Conservation (phyloP, 2,113 vertebrate genomes). For the Peromyscus leucopus region DNA sequence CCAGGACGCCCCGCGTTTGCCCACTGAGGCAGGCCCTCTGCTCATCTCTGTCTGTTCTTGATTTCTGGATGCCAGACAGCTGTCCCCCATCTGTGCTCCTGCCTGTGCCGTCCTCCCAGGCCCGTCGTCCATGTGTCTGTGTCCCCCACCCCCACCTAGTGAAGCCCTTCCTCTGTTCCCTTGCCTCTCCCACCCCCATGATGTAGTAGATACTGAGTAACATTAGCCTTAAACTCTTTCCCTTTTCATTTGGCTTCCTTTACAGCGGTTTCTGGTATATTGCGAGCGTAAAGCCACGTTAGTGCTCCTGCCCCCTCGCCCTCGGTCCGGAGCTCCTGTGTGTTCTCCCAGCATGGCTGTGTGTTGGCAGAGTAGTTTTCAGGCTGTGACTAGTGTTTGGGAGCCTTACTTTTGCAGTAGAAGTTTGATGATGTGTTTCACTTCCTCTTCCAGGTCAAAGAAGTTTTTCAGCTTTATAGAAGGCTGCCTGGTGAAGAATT, state of each 20-base stretch:
- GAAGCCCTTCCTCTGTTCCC: not conserved
- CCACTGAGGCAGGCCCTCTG: not conserved
- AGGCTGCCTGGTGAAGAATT: slow-evolving; percentile 99
- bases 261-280: rapidly evolving
- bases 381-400: not conserved
- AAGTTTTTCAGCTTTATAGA: slow-evolving; percentile 99
- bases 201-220: not conserved
- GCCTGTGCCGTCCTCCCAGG: too few species aligned
- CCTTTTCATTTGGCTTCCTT: not conserved
- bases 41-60: not conserved
- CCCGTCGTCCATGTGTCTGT: too few species aligned
- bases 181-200: too few species aligned
- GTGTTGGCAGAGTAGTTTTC: not conserved
- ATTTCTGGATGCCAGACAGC: not conserved
- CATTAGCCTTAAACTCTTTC: not conserved
- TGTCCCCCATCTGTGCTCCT: not conserved
- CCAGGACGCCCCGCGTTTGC: not conserved
- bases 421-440: slow-evolving; percentile 31
- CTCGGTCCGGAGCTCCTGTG: not conserved
- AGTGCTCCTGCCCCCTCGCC: not conserved
- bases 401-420: slow-evolving; percentile 7
- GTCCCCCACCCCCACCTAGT: not conserved
- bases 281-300: not conserved
- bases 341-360: rapidly evolving
- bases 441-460: slow-evolving; percentile 92